phyloP scores from a whole-genome alignment of 2,113 vertebrate species.

The Ictalurus furcatus region DNA sequence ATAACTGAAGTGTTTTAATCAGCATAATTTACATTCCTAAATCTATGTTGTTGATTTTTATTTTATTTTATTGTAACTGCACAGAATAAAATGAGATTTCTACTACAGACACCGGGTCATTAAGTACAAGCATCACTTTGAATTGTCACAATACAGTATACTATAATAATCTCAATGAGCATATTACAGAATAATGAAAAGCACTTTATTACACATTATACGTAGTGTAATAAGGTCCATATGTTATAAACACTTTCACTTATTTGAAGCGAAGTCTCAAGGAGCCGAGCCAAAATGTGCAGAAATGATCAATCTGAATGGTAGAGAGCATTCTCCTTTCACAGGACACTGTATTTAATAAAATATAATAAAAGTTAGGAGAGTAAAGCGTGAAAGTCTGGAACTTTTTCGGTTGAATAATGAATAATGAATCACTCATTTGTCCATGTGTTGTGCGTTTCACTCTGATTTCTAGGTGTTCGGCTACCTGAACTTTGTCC shows the following conservation, averaged over 20 bases:
- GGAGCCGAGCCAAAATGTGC: background rate
- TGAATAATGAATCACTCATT: background rate
- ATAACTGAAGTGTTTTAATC: background rate
- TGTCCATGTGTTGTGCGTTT: background rate
- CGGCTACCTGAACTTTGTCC: constrained; percentile 96
- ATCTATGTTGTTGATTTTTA: background rate
- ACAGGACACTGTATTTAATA: background rate
- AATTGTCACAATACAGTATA: background rate
- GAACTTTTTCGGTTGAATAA: background rate
- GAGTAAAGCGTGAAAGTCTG: background rate
- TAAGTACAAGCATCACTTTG: background rate
- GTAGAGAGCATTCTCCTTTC: background rate
- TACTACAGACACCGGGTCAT: background rate
- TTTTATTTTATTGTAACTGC: background rate
- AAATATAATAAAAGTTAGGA: background rate
- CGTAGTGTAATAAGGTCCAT: background rate
- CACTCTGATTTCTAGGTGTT: constrained; percentile 79
- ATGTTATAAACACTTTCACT: background rate
- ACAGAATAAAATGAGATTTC: background rate
- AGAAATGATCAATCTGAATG: background rate
- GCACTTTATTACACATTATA: background rate
- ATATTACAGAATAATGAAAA: background rate
- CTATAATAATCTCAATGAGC: background rate
- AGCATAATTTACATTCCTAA: background rate
- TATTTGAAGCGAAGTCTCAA: background rate